These are phyloP conservation scores for Diplogasteroides magnus DNA, from an alignment of 1,140 invertebrate species.

Conservation along the genomic window DNA sequence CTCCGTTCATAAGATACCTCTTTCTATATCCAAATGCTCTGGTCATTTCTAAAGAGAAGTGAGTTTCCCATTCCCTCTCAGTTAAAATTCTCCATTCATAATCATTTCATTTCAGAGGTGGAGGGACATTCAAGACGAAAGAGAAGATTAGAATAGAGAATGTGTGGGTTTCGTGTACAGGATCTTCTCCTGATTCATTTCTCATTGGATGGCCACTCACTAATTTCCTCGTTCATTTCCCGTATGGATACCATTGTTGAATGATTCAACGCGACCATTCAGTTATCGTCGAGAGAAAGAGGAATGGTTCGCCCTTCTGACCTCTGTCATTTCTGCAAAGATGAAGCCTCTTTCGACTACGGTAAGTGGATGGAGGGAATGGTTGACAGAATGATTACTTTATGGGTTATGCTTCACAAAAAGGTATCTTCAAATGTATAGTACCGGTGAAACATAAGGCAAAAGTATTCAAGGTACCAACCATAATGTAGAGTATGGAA, in stretches of 20 bases:
- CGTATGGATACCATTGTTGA: slow-evolving; percentile 27
- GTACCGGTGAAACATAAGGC: too few relatives aligned
- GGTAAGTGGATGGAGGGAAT: too few relatives aligned
- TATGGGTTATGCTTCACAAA: too few relatives aligned
- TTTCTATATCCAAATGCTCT: slow-evolving; percentile 60
- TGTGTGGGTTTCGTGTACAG: slow-evolving; percentile 58
- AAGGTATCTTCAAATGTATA: too few relatives aligned
- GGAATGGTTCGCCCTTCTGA: slow-evolving; percentile 54
- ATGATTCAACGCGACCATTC: not conserved
- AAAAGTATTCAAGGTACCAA: too few relatives aligned
- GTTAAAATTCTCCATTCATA: slow-evolving; percentile 49
- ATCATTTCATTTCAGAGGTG: slow-evolving; percentile 38
- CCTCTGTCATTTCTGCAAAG: slow-evolving; percentile 20
- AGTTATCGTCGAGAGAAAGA: slow-evolving; percentile 42
- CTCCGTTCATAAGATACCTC: slow-evolving; percentile 49
- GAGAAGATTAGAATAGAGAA: slow-evolving; percentile 57
- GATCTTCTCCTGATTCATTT: slow-evolving; percentile 57
- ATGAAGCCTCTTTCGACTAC: slow-evolving; percentile 23
- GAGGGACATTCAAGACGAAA: slow-evolving; percentile 57
- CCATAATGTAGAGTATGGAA: too few relatives aligned
- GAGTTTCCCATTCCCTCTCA: slow-evolving; percentile 43
- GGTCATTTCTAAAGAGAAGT: slow-evolving; percentile 61
- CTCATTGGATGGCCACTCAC: slow-evolving; percentile 59
- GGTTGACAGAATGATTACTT: too few relatives aligned
- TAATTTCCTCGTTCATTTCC: slow-evolving; percentile 59